phyloP scores from a whole-genome alignment of 2,797 vertebrate species.

The Tympanoctomys barrerae region DNA sequence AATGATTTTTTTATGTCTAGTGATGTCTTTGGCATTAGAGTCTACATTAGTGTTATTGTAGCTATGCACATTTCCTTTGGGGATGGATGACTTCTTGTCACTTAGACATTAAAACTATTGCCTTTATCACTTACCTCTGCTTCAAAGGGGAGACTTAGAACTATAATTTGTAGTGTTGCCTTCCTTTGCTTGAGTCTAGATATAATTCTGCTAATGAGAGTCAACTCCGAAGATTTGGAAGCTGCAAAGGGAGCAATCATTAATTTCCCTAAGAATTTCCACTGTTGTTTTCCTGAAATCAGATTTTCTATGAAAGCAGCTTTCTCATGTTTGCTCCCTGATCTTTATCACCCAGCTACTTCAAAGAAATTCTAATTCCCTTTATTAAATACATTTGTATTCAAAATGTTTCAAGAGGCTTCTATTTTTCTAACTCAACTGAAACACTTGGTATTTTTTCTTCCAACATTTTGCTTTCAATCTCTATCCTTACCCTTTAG shows the following conservation, averaged over 20 bases:
- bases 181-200: neutral
- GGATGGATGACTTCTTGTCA: neutral
- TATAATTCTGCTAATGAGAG: neutral
- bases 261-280: neutral
- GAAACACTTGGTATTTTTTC: slow-evolving; percentile 10
- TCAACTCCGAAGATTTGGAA: slow-evolving; percentile 24
- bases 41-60: neutral
- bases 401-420: neutral
- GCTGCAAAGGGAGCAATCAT: neutral
- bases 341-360: neutral
- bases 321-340: neutral
- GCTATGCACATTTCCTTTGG: neutral
- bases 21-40: slow-evolving; percentile 12
- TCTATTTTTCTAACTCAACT: neutral
- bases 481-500: neutral
- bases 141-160: neutral
- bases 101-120: neutral
- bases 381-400: neutral
- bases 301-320: neutral
- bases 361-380: neutral
- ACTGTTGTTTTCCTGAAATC: neutral
- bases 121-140: slow-evolving; percentile 8
- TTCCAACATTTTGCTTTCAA: slow-evolving; percentile 3
- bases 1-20: slow-evolving; percentile 5
- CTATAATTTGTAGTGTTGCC: neutral